A percentile compares a stretch with the other conserved stretches of the same genome.
Evolutionary conservation across 2,797 vertebrate genomes (phyloP).

Genomic region (Melanotaenia nigrans): DNA sequence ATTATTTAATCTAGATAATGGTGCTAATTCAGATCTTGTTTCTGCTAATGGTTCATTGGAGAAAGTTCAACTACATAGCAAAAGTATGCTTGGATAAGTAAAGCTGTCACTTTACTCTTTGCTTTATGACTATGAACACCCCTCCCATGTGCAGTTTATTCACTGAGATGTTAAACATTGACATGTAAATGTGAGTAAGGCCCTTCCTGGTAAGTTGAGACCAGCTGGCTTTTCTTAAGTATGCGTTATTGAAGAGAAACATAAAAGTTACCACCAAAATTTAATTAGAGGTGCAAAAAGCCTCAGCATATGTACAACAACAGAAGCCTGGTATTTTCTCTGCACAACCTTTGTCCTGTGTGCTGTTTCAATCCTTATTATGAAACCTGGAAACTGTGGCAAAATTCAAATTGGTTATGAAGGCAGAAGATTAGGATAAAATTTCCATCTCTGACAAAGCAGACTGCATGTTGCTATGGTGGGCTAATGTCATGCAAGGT

Average conservation of each 20-base stretch:
- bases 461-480: conserved; percentile 44
- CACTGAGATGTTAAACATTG: conserved; percentile 35
- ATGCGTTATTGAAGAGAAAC: not conserved
- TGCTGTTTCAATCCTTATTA: conserved; percentile 50
- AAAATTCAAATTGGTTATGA: conserved; percentile 37
- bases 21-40: not conserved
- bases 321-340: conserved; percentile 27
- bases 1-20: not conserved
- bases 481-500: conserved; percentile 51
- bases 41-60: not conserved
- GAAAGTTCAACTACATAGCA: not conserved
- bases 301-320: conserved; percentile 35
- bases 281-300: not conserved
- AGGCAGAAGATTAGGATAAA: conserved; percentile 52
- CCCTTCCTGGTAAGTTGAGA: not conserved
- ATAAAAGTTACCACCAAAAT: not conserved
- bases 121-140: not conserved
- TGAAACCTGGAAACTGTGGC: conserved; percentile 45
- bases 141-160: not conserved
- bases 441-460: conserved; percentile 33
- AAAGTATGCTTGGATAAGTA: not conserved
- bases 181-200: not conserved
- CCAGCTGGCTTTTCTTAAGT: not conserved
- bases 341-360: conserved; percentile 35
- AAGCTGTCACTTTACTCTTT: not conserved